These are phyloP conservation scores for Bovichtus diacanthus DNA, from an alignment of 2,797 vertebrate species.

Conservation along the genomic window DNA sequence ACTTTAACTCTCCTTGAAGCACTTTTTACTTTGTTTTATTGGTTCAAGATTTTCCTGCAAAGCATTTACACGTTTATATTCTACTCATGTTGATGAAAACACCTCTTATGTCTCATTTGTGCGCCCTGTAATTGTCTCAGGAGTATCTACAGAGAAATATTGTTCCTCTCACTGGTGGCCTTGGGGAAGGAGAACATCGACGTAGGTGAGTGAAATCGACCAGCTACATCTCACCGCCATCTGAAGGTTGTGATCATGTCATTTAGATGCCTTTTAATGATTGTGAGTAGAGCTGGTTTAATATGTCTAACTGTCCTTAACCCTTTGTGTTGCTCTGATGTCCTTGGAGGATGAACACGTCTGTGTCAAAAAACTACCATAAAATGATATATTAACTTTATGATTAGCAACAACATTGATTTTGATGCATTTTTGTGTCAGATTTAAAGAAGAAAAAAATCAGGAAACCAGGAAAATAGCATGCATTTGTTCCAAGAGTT, in stretches of 20 bases:
- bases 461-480: too few relatives aligned
- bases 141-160: constrained; percentile 95
- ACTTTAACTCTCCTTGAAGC: rapidly evolving
- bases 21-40: background rate
- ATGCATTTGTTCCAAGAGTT: too few relatives aligned
- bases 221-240: too few relatives aligned
- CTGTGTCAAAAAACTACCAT: too few relatives aligned
- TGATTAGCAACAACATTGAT: too few relatives aligned
- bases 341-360: too few relatives aligned
- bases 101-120: background rate
- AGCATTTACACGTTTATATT: background rate
- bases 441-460: too few relatives aligned
- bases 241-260: too few relatives aligned
- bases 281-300: background rate
- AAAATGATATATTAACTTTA: too few relatives aligned
- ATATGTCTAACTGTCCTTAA: background rate
- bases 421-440: too few relatives aligned
- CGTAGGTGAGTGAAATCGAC: constrained; percentile 87
- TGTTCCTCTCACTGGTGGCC: constrained; percentile 94
- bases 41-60: background rate
- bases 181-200: constrained; percentile 97
- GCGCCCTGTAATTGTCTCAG: constrained; percentile 70
- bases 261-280: too few relatives aligned
- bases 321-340: too few relatives aligned
- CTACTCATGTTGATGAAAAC: background rate